Evolutionary conservation across 2,797 vertebrate genomes (phyloP).

Genomic region (Macropus fuliginosus): DNA sequence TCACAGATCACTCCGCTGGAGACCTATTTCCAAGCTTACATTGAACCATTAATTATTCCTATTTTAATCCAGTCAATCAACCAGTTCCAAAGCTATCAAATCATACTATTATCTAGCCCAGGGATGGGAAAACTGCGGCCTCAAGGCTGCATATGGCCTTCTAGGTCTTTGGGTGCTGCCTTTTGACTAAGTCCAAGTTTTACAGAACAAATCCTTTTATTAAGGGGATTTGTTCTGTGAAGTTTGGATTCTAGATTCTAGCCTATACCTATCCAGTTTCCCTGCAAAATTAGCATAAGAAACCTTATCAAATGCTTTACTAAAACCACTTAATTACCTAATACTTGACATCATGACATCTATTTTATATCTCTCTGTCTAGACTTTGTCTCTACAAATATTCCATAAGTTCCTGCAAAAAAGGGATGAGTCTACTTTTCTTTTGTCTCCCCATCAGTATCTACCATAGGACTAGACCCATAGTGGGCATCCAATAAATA

Average conservation of each 20-base stretch:
- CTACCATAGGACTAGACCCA: not conserved
- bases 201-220: too few relatives aligned
- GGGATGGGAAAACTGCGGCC: too few relatives aligned
- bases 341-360: not conserved
- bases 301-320: not conserved
- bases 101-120: not conserved
- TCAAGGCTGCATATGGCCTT: too few relatives aligned
- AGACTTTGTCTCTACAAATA: not conserved
- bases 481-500: conserved; percentile 48
- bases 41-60: not conserved
- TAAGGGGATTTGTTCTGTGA: too few relatives aligned
- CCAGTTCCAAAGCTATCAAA: not conserved
- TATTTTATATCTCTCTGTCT: not conserved
- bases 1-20: not conserved
- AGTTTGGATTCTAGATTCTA: not conserved
- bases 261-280: not conserved
- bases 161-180: too few relatives aligned
- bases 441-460: not conserved
- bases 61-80: not conserved
- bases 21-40: not conserved
- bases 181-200: too few relatives aligned
- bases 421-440: not conserved
- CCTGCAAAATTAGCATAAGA: not conserved
- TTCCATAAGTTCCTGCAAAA: not conserved
- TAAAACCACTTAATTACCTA: not conserved